Evolutionary conservation across 2,888 invertebrate genomes (phyloP).

Genomic region (Eupeodes latifasciatus): DNA sequence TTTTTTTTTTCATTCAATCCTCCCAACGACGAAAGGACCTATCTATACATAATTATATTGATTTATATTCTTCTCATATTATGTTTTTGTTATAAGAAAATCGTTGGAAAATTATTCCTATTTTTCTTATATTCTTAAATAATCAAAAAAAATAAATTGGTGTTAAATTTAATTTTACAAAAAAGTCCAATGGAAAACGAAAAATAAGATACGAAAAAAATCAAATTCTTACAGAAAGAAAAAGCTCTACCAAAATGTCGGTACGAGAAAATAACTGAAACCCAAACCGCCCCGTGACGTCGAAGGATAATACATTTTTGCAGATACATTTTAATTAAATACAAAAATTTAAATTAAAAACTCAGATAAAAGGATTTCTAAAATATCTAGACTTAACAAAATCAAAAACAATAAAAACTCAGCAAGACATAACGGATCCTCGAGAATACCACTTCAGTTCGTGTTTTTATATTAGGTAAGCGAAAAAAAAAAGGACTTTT

Average conservation of each 20-base stretch:
- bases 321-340: constrained; percentile 58
- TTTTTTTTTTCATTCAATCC: not conserved
- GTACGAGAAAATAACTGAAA: constrained; percentile 73
- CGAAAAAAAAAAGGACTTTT: constrained; percentile 47
- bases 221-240: constrained; percentile 24
- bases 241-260: constrained; percentile 72
- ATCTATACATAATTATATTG: constrained; percentile 37
- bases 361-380: constrained; percentile 38
- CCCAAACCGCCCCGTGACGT: constrained; percentile 54
- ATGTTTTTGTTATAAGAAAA: not conserved
- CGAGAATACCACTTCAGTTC: constrained; percentile 53
- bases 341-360: constrained; percentile 24
- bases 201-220: constrained; percentile 19
- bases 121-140: constrained; percentile 14
- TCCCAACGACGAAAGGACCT: not conserved
- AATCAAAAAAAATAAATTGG: constrained; percentile 35
- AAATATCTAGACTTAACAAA: constrained; percentile 30
- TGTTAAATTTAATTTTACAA: constrained; percentile 40
- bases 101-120: not conserved
- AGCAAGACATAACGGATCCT: constrained; percentile 47
- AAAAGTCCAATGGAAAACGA: constrained; percentile 12
- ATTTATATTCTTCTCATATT: constrained; percentile 29
- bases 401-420: constrained; percentile 22
- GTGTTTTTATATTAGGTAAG: constrained; percentile 69
- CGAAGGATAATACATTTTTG: constrained; percentile 57